Conservation (phyloP, 2,797 vertebrate genomes). For the Cossypha dichroa region DNA sequence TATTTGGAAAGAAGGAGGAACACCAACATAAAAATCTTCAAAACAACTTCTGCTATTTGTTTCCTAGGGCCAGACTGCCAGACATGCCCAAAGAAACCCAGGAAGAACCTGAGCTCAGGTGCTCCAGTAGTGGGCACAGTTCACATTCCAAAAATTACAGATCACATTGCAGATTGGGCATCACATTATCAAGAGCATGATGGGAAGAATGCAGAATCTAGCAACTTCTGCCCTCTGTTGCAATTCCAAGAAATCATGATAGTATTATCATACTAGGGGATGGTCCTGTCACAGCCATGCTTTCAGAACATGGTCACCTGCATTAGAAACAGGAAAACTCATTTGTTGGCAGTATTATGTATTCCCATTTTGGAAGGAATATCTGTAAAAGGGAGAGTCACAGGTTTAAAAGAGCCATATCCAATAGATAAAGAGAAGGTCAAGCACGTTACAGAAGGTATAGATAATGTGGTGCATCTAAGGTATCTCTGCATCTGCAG, state of each 20-base stretch:
- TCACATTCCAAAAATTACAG: background rate
- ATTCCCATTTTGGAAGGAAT: background rate
- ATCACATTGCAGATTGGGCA: background rate
- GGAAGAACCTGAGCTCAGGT: background rate
- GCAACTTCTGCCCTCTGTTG: background rate
- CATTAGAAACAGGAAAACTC: background rate
- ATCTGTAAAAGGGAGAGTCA: background rate
- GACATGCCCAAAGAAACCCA: background rate
- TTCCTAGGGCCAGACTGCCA: background rate
- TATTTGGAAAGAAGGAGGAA: conserved; percentile 20
- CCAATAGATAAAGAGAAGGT: background rate
- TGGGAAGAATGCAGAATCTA: background rate
- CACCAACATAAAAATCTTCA: background rate
- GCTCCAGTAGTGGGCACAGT: background rate
- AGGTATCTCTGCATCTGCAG: background rate
- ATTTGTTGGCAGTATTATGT: background rate
- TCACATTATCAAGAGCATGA: background rate
- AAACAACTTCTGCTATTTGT: conserved; percentile 15
- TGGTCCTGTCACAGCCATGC: background rate
- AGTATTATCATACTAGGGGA: background rate
- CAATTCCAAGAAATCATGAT: background rate
- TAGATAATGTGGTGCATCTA: background rate
- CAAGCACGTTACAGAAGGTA: background rate
- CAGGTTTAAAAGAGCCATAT: background rate
- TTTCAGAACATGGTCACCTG: background rate